These are phyloP conservation scores for Cerastoderma edule DNA, from an alignment of 2,888 invertebrate species.

Conservation along the genomic window DNA sequence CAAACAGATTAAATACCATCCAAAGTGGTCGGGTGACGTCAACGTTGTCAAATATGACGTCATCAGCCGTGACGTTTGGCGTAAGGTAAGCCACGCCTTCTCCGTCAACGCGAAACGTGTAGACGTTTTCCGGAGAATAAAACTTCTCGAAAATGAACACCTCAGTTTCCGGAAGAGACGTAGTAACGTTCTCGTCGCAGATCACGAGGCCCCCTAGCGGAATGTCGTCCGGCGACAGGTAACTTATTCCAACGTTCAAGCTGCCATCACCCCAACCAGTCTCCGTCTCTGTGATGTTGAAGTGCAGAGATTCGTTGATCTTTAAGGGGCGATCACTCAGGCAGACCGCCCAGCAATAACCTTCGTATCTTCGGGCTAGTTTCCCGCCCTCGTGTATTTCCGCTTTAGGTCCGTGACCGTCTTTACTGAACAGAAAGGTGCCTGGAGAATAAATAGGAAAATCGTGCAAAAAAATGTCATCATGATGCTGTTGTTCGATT, in stretches of 20 bases:
- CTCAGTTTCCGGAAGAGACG: slow-evolving; percentile 33
- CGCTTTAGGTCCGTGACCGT: slow-evolving; percentile 50
- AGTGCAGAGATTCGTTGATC: slow-evolving; percentile 40
- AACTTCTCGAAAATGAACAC: slow-evolving; percentile 51
- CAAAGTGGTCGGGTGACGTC: slow-evolving; percentile 51
- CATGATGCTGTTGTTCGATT: too few relatives aligned
- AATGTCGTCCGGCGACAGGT: slow-evolving; percentile 33
- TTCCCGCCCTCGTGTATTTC: slow-evolving; percentile 37
- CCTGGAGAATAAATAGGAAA: neutral
- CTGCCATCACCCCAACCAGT: slow-evolving; percentile 45
- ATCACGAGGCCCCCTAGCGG: slow-evolving; percentile 36
- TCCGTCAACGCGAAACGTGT: slow-evolving; percentile 43
- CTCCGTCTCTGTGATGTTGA: slow-evolving; percentile 55
- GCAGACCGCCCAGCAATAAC: slow-evolving; percentile 47
- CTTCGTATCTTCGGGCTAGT: slow-evolving; percentile 52
- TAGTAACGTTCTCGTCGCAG: slow-evolving; percentile 48
- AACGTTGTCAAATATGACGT: slow-evolving; percentile 45
- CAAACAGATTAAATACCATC: slow-evolving; percentile 56
- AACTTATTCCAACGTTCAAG: slow-evolving; percentile 54
- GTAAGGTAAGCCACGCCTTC: slow-evolving; percentile 46
- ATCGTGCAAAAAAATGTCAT: too few relatives aligned
- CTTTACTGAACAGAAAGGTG: slow-evolving; percentile 11
- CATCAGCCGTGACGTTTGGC: slow-evolving; percentile 51
- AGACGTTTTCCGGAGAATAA: slow-evolving; percentile 40
- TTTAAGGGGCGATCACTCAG: slow-evolving; percentile 34